Percentiles rank a stretch among this genome's conserved stretches.
These are phyloP conservation scores for Parambassis ranga DNA, from an alignment of 2,797 vertebrate species.

Conservation along the genomic window DNA sequence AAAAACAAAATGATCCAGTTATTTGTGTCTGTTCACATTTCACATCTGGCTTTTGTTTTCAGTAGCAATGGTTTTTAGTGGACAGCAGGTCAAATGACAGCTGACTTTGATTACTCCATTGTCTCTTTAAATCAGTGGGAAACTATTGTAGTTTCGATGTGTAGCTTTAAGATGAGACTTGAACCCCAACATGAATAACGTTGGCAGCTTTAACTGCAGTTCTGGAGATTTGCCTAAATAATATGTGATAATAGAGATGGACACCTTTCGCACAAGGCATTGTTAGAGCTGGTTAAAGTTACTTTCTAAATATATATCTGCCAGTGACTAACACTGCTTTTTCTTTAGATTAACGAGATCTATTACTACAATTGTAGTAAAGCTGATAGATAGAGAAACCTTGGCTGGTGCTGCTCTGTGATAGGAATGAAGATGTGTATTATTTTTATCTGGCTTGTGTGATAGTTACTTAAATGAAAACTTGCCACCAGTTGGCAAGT, in stretches of 20 bases:
- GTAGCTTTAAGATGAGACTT: not conserved
- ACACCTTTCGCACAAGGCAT: not conserved
- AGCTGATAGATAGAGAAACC: not conserved
- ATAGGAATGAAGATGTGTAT: not conserved
- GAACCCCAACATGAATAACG: not conserved
- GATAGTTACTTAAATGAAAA: slow-evolving; percentile 29
- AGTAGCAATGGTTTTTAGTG: too few species aligned
- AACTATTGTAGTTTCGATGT: not conserved
- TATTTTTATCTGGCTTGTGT: slow-evolving; percentile 17
- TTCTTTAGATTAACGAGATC: not conserved
- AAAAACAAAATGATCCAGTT: not conserved
- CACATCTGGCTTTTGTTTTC: too few species aligned
- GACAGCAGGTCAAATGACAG: too few species aligned
- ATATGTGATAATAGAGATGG: not conserved
- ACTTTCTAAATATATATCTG: not conserved
- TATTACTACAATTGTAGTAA: not conserved
- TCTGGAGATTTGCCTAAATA: not conserved
- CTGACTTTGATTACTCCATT: too few species aligned
- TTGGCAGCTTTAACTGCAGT: not conserved
- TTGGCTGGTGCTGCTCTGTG: not conserved
- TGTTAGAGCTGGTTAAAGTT: not conserved
- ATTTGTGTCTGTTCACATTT: too few species aligned
- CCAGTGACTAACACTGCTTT: not conserved
- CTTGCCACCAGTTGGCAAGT: slow-evolving; percentile 20
- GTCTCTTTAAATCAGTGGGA: too few species aligned